These are phyloP conservation scores for Plebejus anna DNA, from an alignment of 2,888 invertebrate genomes.

Conservation along the genomic window DNA sequence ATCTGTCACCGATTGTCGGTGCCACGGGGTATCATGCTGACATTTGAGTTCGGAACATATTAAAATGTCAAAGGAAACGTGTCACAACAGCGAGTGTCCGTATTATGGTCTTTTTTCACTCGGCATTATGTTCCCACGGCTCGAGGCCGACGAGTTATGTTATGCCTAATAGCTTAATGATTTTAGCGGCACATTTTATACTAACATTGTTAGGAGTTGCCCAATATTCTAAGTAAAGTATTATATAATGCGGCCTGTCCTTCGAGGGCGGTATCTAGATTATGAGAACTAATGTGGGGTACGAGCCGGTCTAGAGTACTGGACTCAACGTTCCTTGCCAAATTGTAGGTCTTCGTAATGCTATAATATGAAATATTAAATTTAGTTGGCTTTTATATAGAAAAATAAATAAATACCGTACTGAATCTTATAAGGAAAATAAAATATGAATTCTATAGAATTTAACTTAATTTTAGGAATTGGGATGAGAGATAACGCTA, in stretches of 20 bases:
- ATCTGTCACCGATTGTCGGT: conserved; percentile 1
- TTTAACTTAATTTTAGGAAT: too few relatives aligned
- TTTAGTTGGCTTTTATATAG: not conserved
- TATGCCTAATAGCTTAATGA: conserved; percentile 25
- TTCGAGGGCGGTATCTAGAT: not conserved
- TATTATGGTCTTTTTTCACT: conserved; percentile 22
- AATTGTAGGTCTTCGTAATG: not conserved
- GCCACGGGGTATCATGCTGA: not conserved
- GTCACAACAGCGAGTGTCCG: conserved; percentile 1
- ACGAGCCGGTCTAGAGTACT: not conserved
- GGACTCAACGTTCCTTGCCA: conserved; percentile 6
- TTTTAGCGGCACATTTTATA: conserved; percentile 18
- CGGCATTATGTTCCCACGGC: conserved; percentile 23
- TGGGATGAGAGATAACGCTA: too few relatives aligned
- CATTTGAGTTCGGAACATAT: conserved; percentile 12
- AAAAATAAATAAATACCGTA: not conserved
- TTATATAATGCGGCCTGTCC: not conserved
- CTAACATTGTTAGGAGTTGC: conserved; percentile 20
- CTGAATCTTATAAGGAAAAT: too few relatives aligned
- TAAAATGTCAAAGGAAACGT: conserved; percentile 28
- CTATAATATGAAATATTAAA: not conserved
- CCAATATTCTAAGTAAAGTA: conserved; percentile 14
- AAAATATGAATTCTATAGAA: too few relatives aligned
- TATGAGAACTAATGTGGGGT: not conserved
- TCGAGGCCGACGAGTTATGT: conserved; percentile 14